Evolutionary conservation across 2,888 invertebrate genomes (phyloP), one percentile per base, ranked within the genome.

Genomic region (Epinotia brunnichana): DNA sequence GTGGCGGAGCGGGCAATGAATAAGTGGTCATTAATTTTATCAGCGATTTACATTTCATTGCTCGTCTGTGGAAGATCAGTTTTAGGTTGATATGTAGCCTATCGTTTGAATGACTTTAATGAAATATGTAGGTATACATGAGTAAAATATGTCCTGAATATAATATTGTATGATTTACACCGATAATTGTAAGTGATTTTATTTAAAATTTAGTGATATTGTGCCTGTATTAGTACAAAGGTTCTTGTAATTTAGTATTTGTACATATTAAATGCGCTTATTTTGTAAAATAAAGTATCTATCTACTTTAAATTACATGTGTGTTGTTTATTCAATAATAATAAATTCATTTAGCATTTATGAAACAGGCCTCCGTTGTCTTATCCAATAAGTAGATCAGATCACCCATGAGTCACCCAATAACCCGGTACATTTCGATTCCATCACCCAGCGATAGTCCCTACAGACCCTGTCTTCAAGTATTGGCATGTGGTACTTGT

Each of bases 161-260:
- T 17, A 2, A 19, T n/a, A 53, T n/a, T 17, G 35, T 35, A 59
- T 11, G 59, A 10, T 17, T 59, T 17, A 48, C 7, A 62, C 48
- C 10, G 11, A 24, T 7, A 13, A 10, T n/a, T 48, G 21, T 62
- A 29, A 29, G 17, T 13, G 7, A 15, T 19, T 21, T 62, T 41
- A 51, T 51, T 53, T n/a, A 17, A n/a, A 51, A 59, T 13, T 51
- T 56, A 69, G 73, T 73, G 57, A 62, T 69, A 68, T 56, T 44
- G 72, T 72, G 63, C 73, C 73, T 73, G 63, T 63, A 51, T 69
- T 62, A 80, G 81, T 80, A 81, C 80, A 81, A 81, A 81, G 63
- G 39, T 70, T 78, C 67, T 77, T 74, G 17, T 64, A 59, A 56
- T 51, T 64, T 71, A 67, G 66, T 66, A 54, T 41, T 41, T 74